These are phyloP conservation scores for Tryphoninae sp. DNA, from an alignment of 2,888 invertebrate genomes.

Conservation along the genomic window DNA sequence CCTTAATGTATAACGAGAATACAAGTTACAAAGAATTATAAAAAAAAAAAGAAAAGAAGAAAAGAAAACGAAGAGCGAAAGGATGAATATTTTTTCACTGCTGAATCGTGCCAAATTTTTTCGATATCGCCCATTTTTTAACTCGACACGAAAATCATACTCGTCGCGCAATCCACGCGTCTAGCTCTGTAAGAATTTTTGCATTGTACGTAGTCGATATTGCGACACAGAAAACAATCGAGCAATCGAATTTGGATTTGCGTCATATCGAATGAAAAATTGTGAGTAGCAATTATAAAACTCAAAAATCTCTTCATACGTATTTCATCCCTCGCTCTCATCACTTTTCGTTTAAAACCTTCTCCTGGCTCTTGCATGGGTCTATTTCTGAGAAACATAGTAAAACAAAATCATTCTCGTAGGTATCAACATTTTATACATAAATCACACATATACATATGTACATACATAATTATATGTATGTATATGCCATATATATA, in stretches of 20 bases:
- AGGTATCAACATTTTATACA: constrained; percentile 40
- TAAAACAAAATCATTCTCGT: constrained; percentile 19
- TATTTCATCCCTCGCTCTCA: constrained; percentile 45
- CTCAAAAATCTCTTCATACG: background rate
- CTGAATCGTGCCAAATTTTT: constrained; percentile 75
- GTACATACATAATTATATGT: too few species aligned
- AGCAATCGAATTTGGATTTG: background rate
- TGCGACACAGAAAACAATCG: background rate
- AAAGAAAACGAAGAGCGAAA: constrained; percentile 46
- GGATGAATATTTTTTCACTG: constrained; percentile 75
- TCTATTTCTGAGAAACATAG: constrained; percentile 29
- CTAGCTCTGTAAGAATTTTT: constrained; percentile 24
- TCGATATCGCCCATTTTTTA: constrained; percentile 44
- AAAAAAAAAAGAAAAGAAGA: constrained; percentile 5
- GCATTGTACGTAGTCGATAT: background rate
- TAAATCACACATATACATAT: background rate
- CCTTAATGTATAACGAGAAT: constrained; percentile 13
- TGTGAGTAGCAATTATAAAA: background rate
- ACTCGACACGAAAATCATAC: constrained; percentile 34
- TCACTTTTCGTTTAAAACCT: constrained; percentile 18
- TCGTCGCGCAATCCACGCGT: constrained; percentile 7
- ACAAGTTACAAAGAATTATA: constrained; percentile 12
- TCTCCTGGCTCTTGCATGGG: constrained; percentile 14
- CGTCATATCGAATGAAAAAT: constrained; percentile 1
- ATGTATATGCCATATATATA: background rate